Base-by-base conservation (phyloP, 2,113 vertebrate genomes). In the Aldabrachelys gigantea region DNA sequence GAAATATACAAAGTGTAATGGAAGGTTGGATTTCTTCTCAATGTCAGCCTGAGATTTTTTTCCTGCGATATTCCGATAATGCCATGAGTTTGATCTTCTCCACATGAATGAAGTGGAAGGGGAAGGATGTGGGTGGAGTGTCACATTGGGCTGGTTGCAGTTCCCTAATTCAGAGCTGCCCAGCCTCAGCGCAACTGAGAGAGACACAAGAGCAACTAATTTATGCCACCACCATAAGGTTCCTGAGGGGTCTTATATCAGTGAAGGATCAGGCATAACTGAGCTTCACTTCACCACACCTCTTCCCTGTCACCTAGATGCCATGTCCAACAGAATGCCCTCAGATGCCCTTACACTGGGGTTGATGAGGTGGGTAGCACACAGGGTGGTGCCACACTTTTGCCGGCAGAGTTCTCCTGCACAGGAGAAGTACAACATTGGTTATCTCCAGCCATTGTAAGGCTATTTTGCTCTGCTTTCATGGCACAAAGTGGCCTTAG, bases 281-380 rank as follows among this genome's bases (percentile, higher is more conserved):
- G 41, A 72, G 56, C 59, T 69, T 22, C 22, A 52, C 52, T 35
- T 90, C 69, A 80, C 38, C 22, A 17, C 12, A 27, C 5, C 50
- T 59, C 50, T 88, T 85, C 35, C 47, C 62, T 35, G 29, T 29
- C 11, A 10, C 3, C 52, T 69, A 54, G 6, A 0, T 35, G 27
- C 24, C 88, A 49, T 1, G 11, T 75, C 41, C 35, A 0, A 1
- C 10, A 27, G 80, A 62, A 81, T 1, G 0, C 6, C 17, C 24
- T 47, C 41, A n/a, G 12, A 0, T 0, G 0, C 1, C 52, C 31
- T 82, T 10, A 78, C 0, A 3, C 2, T 76, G 22, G 41, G 38
- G 22, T 27, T 3, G 2, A 44, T 5, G 10, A 10, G 19, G 8
- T 44, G 22, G 24, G 22, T 82, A n/a, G 80, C 52, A 52, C 31